Base-by-base conservation (phyloP, 2,888 invertebrate species). In the Schizaphis graminum region DNA sequence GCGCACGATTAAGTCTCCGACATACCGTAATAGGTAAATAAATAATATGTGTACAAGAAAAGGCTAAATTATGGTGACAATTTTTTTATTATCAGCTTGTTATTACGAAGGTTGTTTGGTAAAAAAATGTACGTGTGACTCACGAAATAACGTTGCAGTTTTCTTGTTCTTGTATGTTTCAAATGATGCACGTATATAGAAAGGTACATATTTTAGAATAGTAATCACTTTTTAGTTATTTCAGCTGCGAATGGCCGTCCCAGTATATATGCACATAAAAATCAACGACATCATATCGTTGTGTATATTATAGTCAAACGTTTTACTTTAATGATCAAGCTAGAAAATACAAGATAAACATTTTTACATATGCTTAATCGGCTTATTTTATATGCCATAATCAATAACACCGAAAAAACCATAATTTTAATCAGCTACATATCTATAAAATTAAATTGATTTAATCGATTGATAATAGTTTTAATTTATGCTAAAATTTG, bases 51-150 rank as follows among this genome's bases (percentile, higher is more conserved):
- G 28, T 84, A 57, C 35, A 35, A n/a, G 67, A 49, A 56, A 85
- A 91, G 8, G 26, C 91, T 91, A 47, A 85, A 41, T 85, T 91
- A 85, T 56, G 77, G 85, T 57, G 91, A 85, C 53, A 85, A 85
- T 84, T 91, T 84, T 91, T 28, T 61, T 61, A 61, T 61, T 28
- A 61, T 61, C 61, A 28, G 61, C 44, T 47, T 61, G 28, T 28
- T 61, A 91, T 91, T 85, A 85, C 4, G 85, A 57, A 21, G 56
- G 85, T 4, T 28, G 84, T 91, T 91, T 77, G 28, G 13, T 41
- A 84, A 41, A 86, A 41, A 53, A 85, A 85, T 44, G 1, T 41
- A 57, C 56, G 41, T 3, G 85, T 57, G 91, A 57, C 85, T 56
- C 85, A 91, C 56, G 16, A 21, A 61, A 56, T 41, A 24, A 85